Evolutionary conservation across 2,888 invertebrate species (phyloP).

Genomic region (Platerodrilus igneus): DNA sequence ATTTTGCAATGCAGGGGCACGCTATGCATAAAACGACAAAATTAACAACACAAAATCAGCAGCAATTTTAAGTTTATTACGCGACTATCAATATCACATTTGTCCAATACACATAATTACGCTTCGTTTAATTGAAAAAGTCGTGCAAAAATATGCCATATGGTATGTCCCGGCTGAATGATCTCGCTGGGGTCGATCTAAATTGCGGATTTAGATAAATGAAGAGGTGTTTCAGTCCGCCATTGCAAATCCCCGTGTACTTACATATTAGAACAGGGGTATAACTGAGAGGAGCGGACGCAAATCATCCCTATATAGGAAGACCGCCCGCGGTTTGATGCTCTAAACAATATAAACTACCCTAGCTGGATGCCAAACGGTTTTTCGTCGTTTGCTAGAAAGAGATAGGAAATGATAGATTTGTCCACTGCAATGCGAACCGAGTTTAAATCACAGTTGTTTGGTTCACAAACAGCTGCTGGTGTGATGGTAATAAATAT

Average conservation of each 20-base stretch:
- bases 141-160: slow-evolving; percentile 32
- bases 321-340: slow-evolving; percentile 34
- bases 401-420: slow-evolving; percentile 13
- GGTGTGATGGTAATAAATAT: slow-evolving; percentile 32
- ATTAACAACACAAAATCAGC: too few species aligned
- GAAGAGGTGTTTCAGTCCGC: slow-evolving; percentile 41
- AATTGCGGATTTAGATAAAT: slow-evolving; percentile 43
- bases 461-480: slow-evolving; percentile 34
- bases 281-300: slow-evolving; percentile 22
- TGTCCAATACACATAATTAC: slow-evolving; percentile 16
- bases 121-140: slow-evolving; percentile 21
- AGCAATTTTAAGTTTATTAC: too few species aligned
- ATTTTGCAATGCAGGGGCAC: too few species aligned
- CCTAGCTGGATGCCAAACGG: slow-evolving; percentile 16
- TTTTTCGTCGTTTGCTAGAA: slow-evolving; percentile 14
- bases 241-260: slow-evolving; percentile 22
- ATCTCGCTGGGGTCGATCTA: slow-evolving; percentile 36
- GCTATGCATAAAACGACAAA: too few species aligned
- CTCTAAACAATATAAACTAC: slow-evolving; percentile 33
- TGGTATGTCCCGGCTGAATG: slow-evolving; percentile 26
- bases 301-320: slow-evolving; percentile 33
- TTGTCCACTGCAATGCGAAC: slow-evolving; percentile 12
- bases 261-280: slow-evolving; percentile 15
- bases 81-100: slow-evolving; percentile 17
- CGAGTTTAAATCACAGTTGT: slow-evolving; percentile 30